Conservation (phyloP, 2,888 invertebrate species). For the Philonicus albiceps region DNA sequence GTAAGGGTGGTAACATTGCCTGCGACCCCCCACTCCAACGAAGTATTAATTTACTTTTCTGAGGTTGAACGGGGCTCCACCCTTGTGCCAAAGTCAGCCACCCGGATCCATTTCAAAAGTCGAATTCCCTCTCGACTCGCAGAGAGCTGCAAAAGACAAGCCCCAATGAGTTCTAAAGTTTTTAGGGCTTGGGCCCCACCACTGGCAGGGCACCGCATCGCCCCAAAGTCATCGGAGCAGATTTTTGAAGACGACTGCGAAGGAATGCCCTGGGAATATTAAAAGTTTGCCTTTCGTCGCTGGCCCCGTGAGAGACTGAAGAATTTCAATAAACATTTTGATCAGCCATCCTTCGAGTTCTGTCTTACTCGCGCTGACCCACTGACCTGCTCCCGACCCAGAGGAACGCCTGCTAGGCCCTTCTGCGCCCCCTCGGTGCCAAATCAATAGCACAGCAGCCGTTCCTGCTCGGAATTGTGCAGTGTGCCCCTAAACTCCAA, state of each 20-base stretch:
- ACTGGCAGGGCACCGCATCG: background rate
- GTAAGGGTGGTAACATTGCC: background rate
- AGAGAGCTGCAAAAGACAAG: background rate
- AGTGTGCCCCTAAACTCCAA: background rate
- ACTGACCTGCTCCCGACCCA: background rate
- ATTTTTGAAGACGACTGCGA: background rate
- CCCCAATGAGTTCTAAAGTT: background rate
- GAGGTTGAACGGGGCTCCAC: background rate
- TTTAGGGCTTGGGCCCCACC: background rate
- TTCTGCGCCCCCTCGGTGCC: background rate
- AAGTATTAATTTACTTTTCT: background rate
- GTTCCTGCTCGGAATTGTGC: background rate
- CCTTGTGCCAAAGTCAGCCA: background rate
- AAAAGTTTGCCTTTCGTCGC: background rate
- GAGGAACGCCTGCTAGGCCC: background rate
- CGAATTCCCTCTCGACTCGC: background rate
- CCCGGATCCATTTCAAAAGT: background rate
- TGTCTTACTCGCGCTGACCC: background rate
- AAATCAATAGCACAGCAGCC: background rate
- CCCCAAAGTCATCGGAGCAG: background rate
- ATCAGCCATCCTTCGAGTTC: background rate
- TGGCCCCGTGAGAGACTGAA: background rate
- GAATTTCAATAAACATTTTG: background rate
- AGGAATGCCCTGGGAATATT: background rate
- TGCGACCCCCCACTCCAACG: background rate